Evolutionary conservation across 2,113 vertebrate species (phyloP).

Genomic region (Pithys albifrons): DNA sequence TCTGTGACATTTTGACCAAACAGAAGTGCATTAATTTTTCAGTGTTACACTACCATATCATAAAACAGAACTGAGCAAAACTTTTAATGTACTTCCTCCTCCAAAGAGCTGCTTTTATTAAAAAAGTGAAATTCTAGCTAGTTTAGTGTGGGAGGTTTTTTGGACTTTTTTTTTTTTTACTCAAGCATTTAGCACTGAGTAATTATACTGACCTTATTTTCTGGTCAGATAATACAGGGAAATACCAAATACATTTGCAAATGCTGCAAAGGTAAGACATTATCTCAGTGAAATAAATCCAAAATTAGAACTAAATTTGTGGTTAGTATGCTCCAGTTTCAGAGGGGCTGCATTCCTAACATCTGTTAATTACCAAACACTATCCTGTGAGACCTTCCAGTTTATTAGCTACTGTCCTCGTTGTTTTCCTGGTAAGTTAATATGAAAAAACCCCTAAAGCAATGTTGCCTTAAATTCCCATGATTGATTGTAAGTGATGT

Average conservation of each 20-base stretch:
- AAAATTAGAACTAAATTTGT: neutral
- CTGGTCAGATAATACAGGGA: neutral
- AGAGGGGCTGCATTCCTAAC: neutral
- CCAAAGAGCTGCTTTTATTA: neutral
- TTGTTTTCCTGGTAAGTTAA: neutral
- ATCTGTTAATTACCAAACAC: neutral
- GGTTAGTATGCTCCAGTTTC: neutral
- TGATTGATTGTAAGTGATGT: neutral
- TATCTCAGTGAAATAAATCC: neutral
- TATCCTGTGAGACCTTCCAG: neutral
- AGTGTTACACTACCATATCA: neutral
- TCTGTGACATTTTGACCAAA: neutral
- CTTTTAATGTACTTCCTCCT: neutral
- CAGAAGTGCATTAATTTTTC: neutral
- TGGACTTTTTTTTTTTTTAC: neutral
- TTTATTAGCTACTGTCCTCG: neutral
- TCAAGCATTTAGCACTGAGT: neutral
- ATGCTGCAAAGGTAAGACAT: neutral
- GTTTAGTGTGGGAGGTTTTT: neutral
- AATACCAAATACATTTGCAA: neutral
- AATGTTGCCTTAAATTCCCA: neutral
- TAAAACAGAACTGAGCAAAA: neutral
- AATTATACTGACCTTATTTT: neutral
- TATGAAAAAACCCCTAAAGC: neutral
- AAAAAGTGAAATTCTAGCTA: neutral